phyloP scores from a whole-genome alignment of 2,797 vertebrate genomes.

The Sphenodon punctatus region DNA sequence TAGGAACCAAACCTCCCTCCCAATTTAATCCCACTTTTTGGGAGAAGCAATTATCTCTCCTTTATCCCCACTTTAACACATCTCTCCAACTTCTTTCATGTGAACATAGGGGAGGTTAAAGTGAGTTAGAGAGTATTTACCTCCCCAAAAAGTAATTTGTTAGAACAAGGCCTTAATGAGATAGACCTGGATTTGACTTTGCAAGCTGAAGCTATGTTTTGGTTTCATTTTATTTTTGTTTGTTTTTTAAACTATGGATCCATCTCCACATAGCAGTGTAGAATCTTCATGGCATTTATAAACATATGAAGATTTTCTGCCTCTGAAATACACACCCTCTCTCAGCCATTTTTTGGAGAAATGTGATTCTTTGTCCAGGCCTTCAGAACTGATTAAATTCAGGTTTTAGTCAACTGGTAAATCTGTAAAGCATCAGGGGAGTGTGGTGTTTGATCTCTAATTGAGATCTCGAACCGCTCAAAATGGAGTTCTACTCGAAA shows the following conservation, averaged over 20 bases:
- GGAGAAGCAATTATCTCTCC: too few species aligned
- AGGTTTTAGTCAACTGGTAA: not conserved
- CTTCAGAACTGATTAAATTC: not conserved
- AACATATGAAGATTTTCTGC: not conserved
- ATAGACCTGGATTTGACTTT: not conserved
- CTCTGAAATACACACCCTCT: not conserved
- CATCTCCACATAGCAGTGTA: not conserved
- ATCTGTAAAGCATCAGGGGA: not conserved
- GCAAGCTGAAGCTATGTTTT: accelerated
- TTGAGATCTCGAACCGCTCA: not conserved
- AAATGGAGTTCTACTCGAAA: too few species aligned
- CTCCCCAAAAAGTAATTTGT: too few species aligned
- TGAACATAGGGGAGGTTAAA: too few species aligned
- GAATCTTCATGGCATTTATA: not conserved
- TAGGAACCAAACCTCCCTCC: too few species aligned
- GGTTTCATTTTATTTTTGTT: too few species aligned
- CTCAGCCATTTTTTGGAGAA: not conserved
- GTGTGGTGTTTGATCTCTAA: not conserved
- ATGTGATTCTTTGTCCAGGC: not conserved
- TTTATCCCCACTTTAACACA: too few species aligned
- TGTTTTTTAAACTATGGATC: not conserved
- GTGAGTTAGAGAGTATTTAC: too few species aligned
- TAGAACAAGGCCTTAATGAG: too few species aligned
- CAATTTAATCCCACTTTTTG: too few species aligned
- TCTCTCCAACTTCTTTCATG: too few species aligned